A percentile compares a stretch with the other conserved stretches of the same genome.
Evolutionary conservation across 2,888 invertebrate genomes (phyloP).

Genomic region (Amphipoea lucens): DNA sequence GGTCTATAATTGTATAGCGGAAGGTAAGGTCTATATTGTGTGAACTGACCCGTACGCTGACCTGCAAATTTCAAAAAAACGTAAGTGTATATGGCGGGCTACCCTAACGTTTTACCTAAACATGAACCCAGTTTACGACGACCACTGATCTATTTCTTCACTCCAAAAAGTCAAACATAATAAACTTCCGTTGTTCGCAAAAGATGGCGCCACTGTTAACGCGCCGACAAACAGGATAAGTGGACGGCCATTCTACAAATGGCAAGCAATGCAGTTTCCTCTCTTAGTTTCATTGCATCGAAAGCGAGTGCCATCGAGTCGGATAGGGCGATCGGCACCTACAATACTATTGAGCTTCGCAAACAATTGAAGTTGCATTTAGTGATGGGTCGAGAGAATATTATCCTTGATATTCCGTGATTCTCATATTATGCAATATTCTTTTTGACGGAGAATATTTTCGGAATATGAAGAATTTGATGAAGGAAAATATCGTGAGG

Average conservation of each 20-base stretch:
- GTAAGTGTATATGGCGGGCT: not conserved
- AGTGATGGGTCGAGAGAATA: not conserved
- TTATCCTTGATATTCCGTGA: not conserved
- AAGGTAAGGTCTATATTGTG: too few species aligned
- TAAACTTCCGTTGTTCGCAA: not conserved
- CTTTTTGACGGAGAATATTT: not conserved
- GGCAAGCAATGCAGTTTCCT: constrained; percentile 50
- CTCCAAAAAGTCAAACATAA: not conserved
- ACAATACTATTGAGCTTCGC: constrained; percentile 36
- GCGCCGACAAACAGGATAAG: constrained; percentile 46
- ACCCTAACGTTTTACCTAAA: not conserved
- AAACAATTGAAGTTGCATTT: constrained; percentile 41
- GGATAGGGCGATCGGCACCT: constrained; percentile 51
- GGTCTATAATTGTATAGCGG: too few species aligned
- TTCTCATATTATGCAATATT: not conserved
- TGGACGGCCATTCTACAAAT: constrained; percentile 51
- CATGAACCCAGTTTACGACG: not conserved
- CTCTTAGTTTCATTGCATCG: constrained; percentile 60
- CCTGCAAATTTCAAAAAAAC: not conserved
- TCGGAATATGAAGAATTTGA: not conserved
- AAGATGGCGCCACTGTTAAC: constrained; percentile 48
- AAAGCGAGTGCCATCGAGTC: constrained; percentile 55
- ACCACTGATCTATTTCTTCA: not conserved
- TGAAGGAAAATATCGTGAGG: too few species aligned
- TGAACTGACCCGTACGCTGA: too few species aligned